Base-by-base conservation (phyloP, 2,113 vertebrate species). In the Centropus unirufus region DNA sequence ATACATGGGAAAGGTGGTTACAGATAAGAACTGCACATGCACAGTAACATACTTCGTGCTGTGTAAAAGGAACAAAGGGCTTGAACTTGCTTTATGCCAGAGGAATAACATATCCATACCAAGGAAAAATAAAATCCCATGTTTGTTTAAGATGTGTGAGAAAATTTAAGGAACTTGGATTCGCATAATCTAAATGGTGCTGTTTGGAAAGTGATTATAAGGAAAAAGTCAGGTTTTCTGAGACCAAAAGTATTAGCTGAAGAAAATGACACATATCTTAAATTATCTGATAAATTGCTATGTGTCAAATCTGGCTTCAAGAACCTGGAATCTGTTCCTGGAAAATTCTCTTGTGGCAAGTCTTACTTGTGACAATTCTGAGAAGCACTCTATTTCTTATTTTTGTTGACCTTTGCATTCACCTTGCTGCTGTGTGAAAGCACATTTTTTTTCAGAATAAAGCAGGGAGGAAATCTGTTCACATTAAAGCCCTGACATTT, bases 391-490 rank as follows among this genome's bases (percentile, higher is more conserved):
- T 80, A n/a, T 83, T 73, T 67, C 62, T 90, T 88, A 22, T 57
- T 91, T 96, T 85, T 69, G 6, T 72, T 90, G 79, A 73, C 75
- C 40, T 90, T 93, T 90, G 12, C 22, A 36, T 86, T 95, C 62
- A 92, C 67, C 54, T 96, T 79, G 22, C 47, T 87, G 57, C 54
- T 90, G 11, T 58, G 54, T 72, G 72, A 93, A 89, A 85, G 42
- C 16, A 51, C 47, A 55, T n/a, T 63, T 59, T 86, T 85, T 91
- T 93, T 79, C 63, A 73, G 34, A 80, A 86, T 54, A 72, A 63
- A 68, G 29, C 26, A 36, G 67, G 93, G n/a, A 91, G 78, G 67
- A 91, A 94, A 85, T 90, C 39, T 87, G 36, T 73, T 72, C 30
- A 36, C 91, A 79, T 68, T 76, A 49, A 80, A 73, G n/a, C 79